Percentiles rank a stretch among this genome's conserved stretches.
Evolutionary conservation across 2,888 invertebrate species (phyloP).

Genomic region (Lumbricus terrestris): DNA sequence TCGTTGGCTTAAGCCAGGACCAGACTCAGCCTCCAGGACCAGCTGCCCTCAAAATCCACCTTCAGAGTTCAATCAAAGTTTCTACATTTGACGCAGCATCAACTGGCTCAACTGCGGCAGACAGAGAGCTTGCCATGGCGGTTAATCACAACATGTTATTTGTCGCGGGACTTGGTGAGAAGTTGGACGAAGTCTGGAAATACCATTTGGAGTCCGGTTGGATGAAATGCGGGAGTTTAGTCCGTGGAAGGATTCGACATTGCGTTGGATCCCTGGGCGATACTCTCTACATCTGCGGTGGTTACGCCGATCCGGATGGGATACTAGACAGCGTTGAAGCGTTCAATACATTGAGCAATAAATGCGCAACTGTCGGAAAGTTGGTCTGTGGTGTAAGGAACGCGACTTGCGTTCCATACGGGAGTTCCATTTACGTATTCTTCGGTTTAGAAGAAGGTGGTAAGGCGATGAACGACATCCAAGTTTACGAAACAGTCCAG

Average conservation of each 20-base stretch:
- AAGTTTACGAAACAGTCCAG: not conserved
- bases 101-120: not conserved
- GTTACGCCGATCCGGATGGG: not conserved
- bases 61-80: not conserved
- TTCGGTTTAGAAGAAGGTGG: not conserved
- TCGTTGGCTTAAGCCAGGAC: not conserved
- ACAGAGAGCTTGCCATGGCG: not conserved
- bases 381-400: not conserved
- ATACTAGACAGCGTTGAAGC: not conserved
- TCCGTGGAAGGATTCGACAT: not conserved
- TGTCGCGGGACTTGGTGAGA: not conserved
- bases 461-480: not conserved
- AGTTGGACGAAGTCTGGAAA: not conserved
- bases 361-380: not conserved
- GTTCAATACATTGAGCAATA: not conserved
- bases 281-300: not conserved
- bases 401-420: not conserved
- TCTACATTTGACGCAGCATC: not conserved
- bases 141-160: not conserved
- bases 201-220: conserved; percentile 6
- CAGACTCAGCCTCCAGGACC: not conserved
- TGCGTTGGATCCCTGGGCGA: not conserved
- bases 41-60: not conserved
- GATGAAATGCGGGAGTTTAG: not conserved
- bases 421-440: not conserved